A percentile compares a stretch with the other conserved stretches of the same genome.
Conservation (phyloP, 1,140 invertebrate species). For the Caenorhabditis inopinata region DNA sequence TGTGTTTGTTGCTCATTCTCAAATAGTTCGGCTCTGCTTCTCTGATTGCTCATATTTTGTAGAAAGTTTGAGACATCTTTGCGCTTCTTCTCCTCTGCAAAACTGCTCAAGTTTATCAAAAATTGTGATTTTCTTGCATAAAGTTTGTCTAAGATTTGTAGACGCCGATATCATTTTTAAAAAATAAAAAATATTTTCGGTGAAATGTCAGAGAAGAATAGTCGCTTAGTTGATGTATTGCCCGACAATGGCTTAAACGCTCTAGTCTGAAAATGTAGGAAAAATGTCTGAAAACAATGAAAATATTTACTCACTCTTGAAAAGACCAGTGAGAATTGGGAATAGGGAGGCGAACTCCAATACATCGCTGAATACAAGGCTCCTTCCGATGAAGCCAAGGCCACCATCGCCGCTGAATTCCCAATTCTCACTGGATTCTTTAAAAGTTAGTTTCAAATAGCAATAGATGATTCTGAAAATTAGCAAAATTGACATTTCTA, state of each 20-base stretch:
- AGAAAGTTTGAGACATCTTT: no score
- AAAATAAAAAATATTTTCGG: neutral
- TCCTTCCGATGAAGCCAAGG: constrained; percentile 45
- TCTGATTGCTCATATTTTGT: no score
- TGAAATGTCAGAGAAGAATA: neutral
- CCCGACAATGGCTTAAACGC: constrained; percentile 59
- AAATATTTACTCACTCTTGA: constrained; percentile 36
- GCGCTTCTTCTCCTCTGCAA: no score
- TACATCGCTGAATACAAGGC: constrained; percentile 44
- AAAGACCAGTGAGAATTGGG: constrained; percentile 45
- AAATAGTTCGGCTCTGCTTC: no score
- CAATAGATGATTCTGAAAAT: neutral
- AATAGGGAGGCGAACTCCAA: constrained; percentile 37
- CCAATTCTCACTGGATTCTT: constrained; percentile 43
- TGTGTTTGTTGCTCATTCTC: no score
- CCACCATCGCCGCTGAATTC: constrained; percentile 42
- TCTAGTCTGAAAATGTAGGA: constrained; percentile 56
- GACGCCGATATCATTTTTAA: no score
- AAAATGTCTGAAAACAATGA: neutral
- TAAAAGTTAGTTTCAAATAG: constrained; percentile 29
- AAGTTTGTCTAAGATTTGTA: no score
- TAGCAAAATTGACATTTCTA: neutral
- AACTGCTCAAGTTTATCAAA: no score
- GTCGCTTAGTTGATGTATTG: constrained; percentile 37
- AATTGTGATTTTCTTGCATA: no score